Evolutionary conservation across 1,140 invertebrate species (phyloP).

Genomic region (Zaprionus tsacasi): DNA sequence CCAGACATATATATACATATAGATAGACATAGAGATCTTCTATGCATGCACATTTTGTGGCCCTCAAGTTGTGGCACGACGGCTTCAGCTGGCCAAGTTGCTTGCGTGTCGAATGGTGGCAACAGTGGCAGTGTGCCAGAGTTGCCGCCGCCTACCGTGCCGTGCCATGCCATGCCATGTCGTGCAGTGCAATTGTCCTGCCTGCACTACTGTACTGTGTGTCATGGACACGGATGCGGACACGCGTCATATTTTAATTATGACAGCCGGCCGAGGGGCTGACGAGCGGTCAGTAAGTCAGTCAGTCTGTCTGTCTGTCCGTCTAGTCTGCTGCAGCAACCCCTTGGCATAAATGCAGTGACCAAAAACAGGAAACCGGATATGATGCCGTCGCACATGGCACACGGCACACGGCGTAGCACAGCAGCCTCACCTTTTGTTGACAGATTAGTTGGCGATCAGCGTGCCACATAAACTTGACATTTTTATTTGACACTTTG

Average conservation of each 20-base stretch:
- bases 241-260: constrained; percentile 83
- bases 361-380: constrained; percentile 61
- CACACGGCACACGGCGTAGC: not conserved
- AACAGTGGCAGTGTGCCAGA: not conserved
- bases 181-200: constrained; percentile 5
- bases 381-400: constrained; percentile 43
- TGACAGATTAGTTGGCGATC: constrained; percentile 76
- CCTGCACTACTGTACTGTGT: constrained; percentile 18
- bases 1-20: not conserved
- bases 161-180: not conserved
- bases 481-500: constrained; percentile 80
- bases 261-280: constrained; percentile 67
- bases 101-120: constrained; percentile 51
- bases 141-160: constrained; percentile 18
- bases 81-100: constrained; percentile 39
- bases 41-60: constrained; percentile 36
- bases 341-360: constrained; percentile 49
- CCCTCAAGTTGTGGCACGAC: constrained; percentile 36
- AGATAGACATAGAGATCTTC: constrained; percentile 5
- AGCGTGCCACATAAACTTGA: constrained; percentile 64
- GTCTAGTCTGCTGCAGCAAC: constrained; percentile 47
- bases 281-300: constrained; percentile 51
- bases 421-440: constrained; percentile 59
- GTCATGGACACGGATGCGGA: constrained; percentile 60
- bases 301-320: constrained; percentile 32